A percentile compares a stretch with the other conserved stretches of the same genome.
phyloP scores from a whole-genome alignment of 2,888 invertebrate genomes.

The Leptopilina syphax region DNA sequence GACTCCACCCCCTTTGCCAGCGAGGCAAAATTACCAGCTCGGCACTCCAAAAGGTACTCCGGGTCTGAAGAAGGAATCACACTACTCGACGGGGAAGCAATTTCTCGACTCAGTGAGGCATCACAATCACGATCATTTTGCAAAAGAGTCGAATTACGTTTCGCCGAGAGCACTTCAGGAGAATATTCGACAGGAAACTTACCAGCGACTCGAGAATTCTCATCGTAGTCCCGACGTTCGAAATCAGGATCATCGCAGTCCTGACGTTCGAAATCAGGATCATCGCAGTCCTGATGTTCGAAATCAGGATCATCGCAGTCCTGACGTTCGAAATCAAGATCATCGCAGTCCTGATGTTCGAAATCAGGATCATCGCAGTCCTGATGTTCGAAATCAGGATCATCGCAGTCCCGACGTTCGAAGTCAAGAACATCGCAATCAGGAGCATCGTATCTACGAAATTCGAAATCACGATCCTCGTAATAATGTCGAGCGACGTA shows the following conservation, averaged over 20 bases:
- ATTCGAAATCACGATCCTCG: not conserved
- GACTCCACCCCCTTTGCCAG: constrained; percentile 79
- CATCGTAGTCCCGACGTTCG: constrained; percentile 67
- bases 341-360: not conserved
- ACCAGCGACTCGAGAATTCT: constrained; percentile 74
- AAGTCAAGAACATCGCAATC: not conserved
- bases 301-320: not conserved
- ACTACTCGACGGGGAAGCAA: constrained; percentile 64
- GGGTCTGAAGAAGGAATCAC: constrained; percentile 69
- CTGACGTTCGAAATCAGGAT: not conserved
- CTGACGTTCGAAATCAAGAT: not conserved
- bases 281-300: not conserved
- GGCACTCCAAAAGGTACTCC: constrained; percentile 61
- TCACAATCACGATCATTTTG: constrained; percentile 66
- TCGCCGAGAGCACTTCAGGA: constrained; percentile 70
- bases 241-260: not conserved
- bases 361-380: not conserved
- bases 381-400: not conserved
- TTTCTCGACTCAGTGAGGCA: constrained; percentile 66
- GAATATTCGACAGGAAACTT: constrained; percentile 67
- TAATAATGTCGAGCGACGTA: not conserved
- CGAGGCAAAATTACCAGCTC: constrained; percentile 72
- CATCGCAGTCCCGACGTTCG: not conserved
- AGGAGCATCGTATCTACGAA: not conserved
- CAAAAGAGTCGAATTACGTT: constrained; percentile 71